Evolutionary conservation across 1,140 invertebrate species (phyloP).

Genomic region (Bradysia coprophila): DNA sequence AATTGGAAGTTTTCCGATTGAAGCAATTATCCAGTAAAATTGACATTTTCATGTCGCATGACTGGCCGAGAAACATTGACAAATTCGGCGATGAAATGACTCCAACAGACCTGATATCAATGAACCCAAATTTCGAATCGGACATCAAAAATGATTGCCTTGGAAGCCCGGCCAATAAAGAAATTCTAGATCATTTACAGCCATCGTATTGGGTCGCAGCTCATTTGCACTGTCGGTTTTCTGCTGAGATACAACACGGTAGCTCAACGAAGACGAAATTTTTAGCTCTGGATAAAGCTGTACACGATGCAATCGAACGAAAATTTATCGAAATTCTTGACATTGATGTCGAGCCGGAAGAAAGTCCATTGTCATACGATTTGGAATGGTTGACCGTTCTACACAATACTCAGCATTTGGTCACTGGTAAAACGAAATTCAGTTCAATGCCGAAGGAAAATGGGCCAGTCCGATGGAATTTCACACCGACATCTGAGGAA

Average conservation of each 20-base stretch:
- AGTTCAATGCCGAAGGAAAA: constrained; percentile 73
- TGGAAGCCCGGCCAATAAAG: constrained; percentile 68
- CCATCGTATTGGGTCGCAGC: constrained; percentile 93
- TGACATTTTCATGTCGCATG: constrained; percentile 89
- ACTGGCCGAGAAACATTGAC: constrained; percentile 86
- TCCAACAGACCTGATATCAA: constrained; percentile 46
- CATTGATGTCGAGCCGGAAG: constrained; percentile 18
- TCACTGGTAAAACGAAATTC: constrained; percentile 45
- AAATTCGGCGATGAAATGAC: constrained; percentile 69
- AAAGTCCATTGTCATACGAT: constrained; percentile 59
- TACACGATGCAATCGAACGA: constrained; percentile 69
- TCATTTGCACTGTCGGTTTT: constrained; percentile 93
- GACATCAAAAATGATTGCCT: constrained; percentile 67
- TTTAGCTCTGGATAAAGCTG: constrained; percentile 88
- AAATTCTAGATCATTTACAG: constrained; percentile 57
- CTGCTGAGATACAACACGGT: constrained; percentile 61
- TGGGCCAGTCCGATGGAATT: too few species aligned
- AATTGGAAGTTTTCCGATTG: constrained; percentile 64
- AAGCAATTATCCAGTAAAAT: constrained; percentile 48
- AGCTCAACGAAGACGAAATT: constrained; percentile 57
- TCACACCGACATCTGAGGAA: constrained; percentile 57
- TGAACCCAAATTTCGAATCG: constrained; percentile 68
- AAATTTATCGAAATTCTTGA: constrained; percentile 67
- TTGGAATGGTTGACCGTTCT: constrained; percentile 87
- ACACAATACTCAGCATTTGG: constrained; percentile 71